phyloP scores from a whole-genome alignment of 2,797 vertebrate species.

The Clarias pachynema region DNA sequence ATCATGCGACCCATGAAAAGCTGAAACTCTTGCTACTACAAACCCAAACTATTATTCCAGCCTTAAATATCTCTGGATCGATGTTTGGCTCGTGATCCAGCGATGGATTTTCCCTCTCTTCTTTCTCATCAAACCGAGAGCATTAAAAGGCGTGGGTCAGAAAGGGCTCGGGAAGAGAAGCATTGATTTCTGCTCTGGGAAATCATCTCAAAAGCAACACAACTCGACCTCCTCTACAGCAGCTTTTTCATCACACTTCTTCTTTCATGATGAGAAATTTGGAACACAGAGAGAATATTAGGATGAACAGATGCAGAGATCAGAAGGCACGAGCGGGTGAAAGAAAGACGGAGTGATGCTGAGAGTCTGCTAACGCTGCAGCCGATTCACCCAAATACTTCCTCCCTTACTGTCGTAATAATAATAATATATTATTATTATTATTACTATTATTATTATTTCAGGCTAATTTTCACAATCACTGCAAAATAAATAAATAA shows the following conservation, averaged over 20 bases:
- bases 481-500: no score
- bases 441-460: no score
- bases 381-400: background rate
- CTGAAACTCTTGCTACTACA: background rate
- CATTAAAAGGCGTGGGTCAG: conserved; percentile 17
- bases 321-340: background rate
- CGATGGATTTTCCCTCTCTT: conserved; percentile 13
- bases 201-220: conserved; percentile 23
- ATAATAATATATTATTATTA: background rate
- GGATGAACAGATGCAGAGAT: background rate
- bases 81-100: conserved; percentile 10
- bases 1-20: background rate
- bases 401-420: background rate
- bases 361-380: background rate
- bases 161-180: background rate
- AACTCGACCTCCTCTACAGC: conserved; percentile 14
- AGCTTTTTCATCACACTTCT: background rate
- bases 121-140: conserved; percentile 14
- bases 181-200: conserved; percentile 26
- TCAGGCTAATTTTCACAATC: no score
- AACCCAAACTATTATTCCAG: background rate
- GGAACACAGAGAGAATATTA: conserved; percentile 10
- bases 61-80: background rate
- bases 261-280: background rate
- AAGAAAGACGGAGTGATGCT: background rate